Evolutionary conservation across 2,888 invertebrate species (phyloP).

Genomic region (Agapetus fuscipes): DNA sequence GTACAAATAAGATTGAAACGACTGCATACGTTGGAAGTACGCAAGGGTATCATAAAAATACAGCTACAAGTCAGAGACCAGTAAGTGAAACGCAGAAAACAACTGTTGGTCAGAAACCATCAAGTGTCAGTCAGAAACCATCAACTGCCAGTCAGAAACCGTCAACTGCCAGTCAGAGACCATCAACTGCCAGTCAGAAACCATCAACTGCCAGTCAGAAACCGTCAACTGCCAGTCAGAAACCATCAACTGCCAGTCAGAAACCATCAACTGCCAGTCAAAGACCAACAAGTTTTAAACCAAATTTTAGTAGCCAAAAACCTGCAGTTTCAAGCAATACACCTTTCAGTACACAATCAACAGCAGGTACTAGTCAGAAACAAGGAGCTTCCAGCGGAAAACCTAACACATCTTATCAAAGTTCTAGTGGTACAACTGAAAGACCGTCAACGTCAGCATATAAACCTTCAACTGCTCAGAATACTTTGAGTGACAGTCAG

Average conservation of each 20-base stretch:
- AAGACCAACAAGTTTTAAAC: slow-evolving; percentile 5
- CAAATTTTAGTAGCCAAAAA: slow-evolving; percentile 2
- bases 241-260: not conserved
- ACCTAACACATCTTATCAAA: too few relatives aligned
- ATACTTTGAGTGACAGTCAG: not conserved
- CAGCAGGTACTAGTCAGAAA: slow-evolving; percentile 4
- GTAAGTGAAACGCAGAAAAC: slow-evolving; percentile 1
- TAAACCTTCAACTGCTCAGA: not conserved
- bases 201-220: not conserved
- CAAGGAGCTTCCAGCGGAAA: not conserved
- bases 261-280: not conserved
- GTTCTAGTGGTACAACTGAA: slow-evolving; percentile 1
- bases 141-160: not conserved
- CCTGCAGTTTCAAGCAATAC: slow-evolving; percentile 1
- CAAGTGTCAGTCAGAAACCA: not conserved
- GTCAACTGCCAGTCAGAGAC: slow-evolving; percentile 1
- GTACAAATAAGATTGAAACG: too few relatives aligned
- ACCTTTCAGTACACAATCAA: slow-evolving; percentile 2
- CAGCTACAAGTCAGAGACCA: slow-evolving; percentile 5
- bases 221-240: too few relatives aligned
- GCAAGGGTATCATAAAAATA: too few relatives aligned
- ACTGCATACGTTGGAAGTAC: too few relatives aligned
- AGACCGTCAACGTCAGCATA: slow-evolving; percentile 6
- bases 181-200: slow-evolving; percentile 8
- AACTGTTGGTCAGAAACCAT: not conserved